These are phyloP conservation scores for Carollia perspicillata DNA, from an alignment of 2,113 vertebrate genomes.

Conservation along the genomic window DNA sequence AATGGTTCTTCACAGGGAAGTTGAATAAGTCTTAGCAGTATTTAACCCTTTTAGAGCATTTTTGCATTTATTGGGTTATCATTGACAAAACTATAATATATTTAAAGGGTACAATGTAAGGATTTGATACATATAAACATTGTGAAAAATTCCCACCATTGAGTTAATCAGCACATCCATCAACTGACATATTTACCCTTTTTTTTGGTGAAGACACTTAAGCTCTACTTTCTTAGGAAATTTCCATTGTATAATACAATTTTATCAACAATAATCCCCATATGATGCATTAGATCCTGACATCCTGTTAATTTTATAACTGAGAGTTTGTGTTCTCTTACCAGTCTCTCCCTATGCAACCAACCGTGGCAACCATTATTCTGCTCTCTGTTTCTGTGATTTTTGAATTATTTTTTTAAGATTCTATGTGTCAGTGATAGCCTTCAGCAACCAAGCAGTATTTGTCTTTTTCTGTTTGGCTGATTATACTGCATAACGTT, in stretches of 20 bases:
- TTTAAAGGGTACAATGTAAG: no score
- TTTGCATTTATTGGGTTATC: neutral
- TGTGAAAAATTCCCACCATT: neutral
- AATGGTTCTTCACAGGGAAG: neutral
- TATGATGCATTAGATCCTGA: neutral
- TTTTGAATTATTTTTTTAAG: neutral
- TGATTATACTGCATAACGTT: neutral
- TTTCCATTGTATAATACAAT: neutral
- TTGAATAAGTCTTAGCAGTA: neutral
- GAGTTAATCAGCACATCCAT: neutral
- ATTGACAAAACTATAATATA: neutral
- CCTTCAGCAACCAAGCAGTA: neutral
- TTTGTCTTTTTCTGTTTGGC: neutral
- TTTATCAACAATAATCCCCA: neutral
- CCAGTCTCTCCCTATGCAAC: neutral
- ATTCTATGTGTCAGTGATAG: neutral
- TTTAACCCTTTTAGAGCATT: neutral
- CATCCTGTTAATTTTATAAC: neutral
- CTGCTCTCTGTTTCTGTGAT: neutral
- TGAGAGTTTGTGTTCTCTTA: neutral
- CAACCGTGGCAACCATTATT: neutral
- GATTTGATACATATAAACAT: no score
- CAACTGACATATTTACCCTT: neutral
- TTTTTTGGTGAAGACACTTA: neutral
- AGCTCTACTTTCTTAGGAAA: neutral